Evolutionary conservation across 2,113 vertebrate species (phyloP), one percentile per base, ranked within the genome.

Genomic region (Xenopus borealis): DNA sequence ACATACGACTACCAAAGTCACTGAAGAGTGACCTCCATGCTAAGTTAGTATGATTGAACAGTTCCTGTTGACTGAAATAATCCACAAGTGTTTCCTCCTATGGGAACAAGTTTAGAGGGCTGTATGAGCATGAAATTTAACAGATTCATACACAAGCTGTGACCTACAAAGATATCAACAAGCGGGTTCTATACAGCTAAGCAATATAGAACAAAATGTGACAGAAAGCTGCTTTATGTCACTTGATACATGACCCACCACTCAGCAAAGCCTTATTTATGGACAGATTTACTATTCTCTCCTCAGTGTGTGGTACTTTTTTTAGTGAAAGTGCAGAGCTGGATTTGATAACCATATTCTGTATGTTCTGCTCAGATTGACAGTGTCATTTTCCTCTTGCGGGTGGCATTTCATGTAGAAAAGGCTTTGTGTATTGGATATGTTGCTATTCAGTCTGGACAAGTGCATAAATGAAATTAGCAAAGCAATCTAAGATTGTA

Each of bases 1-100:
- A 53, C 83, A 53, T 59, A 67, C 79, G 83, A 82, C 75, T 72
- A 79, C 69, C 78, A 82, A 30, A 33, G 19, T 80, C 72, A 75
- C 72, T 81, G 78, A 84, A 47, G 72, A 85, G 72, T 10, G 71
- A 79, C 69, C 50, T 71, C 64, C 77, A 62, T 52, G 72, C 44
- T 71, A 7, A 69, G 72, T 79, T 61, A 82, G 55, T 57, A 27
- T 84, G 82, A 89, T 46, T 78, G 85, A 85, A 81, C 27, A 75
- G 83, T 82, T 91, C 83, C 85, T 83, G 79, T 47, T 81, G 84
- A 81, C 66, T 80, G 78, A 76, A 81, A 62, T 81, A 79, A 40
- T 80, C 73, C 81, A 82, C 76, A 83, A 81, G 68, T 69, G 52
- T 79, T 86, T 82, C 69, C 75, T 75, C 78, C 62, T 80, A 80